phyloP scores from a whole-genome alignment of 37 sponge, comb jelly and placozoan species.

The Trichoplax adhaerens region DNA sequence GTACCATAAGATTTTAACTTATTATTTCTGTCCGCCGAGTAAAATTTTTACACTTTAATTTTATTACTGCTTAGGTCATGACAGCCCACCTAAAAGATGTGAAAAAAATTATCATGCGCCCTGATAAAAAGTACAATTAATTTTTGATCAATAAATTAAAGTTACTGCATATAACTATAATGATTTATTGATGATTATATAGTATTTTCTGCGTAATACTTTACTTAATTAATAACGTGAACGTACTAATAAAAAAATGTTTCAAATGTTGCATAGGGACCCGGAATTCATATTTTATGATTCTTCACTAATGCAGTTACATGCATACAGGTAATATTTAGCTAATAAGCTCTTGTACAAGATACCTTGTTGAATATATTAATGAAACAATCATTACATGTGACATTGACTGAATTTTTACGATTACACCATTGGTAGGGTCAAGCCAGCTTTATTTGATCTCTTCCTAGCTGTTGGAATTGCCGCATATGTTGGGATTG shows the following conservation, averaged over 20 bases:
- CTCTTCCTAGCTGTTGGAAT: conserved; percentile 67
- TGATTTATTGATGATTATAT: too few species aligned
- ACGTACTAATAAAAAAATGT: too few species aligned
- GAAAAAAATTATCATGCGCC: conserved; percentile 16
- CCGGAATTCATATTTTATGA: conserved; percentile 73
- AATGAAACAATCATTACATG: background rate
- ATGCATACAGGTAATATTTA: conserved; percentile 48
- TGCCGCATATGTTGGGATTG: conserved; percentile 33
- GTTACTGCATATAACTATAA: too few species aligned
- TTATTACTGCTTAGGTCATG: conserved; percentile 4
- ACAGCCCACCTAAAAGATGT: conserved; percentile 39
- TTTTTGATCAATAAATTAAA: too few species aligned
- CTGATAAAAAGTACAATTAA: conserved; percentile 30
- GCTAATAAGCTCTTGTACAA: background rate
- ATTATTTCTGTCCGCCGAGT: background rate
- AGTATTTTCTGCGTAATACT: too few species aligned
- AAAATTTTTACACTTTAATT: background rate
- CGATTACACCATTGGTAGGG: conserved; percentile 7
- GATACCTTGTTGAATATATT: background rate
- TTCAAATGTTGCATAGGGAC: conserved; percentile 23
- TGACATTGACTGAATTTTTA: background rate
- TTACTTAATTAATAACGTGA: too few species aligned
- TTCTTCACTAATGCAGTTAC: conserved; percentile 22
- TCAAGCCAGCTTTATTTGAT: conserved; percentile 91
- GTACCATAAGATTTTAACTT: conserved; percentile 13